These are phyloP conservation scores for Myiagra hebetior DNA, from an alignment of 2,113 vertebrate species.

Conservation along the genomic window DNA sequence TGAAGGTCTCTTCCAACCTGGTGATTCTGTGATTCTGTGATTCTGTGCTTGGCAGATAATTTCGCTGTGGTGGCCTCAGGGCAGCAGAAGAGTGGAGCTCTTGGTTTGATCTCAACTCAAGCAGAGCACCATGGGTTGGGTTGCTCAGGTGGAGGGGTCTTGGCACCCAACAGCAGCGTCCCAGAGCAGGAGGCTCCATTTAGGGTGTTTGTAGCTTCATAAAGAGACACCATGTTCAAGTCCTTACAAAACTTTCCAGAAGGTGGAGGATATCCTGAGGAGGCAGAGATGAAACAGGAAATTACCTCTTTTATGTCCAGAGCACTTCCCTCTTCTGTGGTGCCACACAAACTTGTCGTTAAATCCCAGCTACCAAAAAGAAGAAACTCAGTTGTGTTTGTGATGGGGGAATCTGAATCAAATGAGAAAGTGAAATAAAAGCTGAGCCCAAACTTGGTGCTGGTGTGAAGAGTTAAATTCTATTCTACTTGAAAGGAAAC, in stretches of 20 bases:
- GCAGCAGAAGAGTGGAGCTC: neutral
- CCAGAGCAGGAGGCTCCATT: neutral
- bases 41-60: neutral
- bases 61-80: neutral
- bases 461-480: neutral
- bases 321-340: neutral
- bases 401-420: neutral
- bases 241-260: neutral
- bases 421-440: neutral
- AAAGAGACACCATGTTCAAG: neutral
- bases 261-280: neutral
- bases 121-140: fast-evolving
- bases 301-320: neutral
- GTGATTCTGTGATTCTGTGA: too few species aligned
- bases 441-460: neutral
- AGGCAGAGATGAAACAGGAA: neutral
- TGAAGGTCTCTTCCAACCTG: too few species aligned
- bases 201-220: neutral
- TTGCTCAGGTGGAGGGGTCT: fast-evolving
- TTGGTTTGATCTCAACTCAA: neutral
- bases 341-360: neutral
- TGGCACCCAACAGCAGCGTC: fast-evolving
- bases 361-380: neutral
- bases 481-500: neutral
- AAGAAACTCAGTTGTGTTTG: neutral